phyloP scores from a whole-genome alignment of 1,140 invertebrate species.

The Potamilus streckersoni region DNA sequence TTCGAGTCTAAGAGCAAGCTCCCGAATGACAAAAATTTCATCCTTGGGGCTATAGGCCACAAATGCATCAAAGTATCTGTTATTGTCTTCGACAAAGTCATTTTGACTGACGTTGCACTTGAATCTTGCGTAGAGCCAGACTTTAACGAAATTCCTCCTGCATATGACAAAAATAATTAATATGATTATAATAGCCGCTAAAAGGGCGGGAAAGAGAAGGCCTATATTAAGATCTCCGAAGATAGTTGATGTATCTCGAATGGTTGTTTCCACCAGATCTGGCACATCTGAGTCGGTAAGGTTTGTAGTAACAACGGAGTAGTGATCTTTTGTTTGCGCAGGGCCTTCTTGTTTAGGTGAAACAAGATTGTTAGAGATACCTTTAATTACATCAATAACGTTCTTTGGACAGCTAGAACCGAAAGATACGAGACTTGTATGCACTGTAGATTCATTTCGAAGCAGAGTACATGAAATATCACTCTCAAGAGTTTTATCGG shows the following conservation, averaged over 20 bases:
- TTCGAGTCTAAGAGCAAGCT: constrained; percentile 24
- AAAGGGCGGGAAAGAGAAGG: constrained; percentile 21
- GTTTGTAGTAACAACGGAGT: background rate
- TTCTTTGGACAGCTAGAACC: too few relatives aligned
- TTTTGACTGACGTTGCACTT: constrained; percentile 8
- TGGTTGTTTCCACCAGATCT: background rate
- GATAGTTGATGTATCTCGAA: background rate
- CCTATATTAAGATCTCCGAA: background rate
- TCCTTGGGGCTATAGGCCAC: constrained; percentile 20
- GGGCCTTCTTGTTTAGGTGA: background rate
- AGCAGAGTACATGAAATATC: constrained; percentile 4
- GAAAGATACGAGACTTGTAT: background rate
- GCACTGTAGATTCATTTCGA: background rate
- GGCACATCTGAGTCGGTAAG: background rate
- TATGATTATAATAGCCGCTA: constrained; percentile 11
- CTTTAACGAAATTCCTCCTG: constrained; percentile 18
- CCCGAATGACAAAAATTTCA: constrained; percentile 17
- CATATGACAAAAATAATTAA: constrained; percentile 11
- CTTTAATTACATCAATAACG: background rate
- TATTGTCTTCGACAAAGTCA: constrained; percentile 22
- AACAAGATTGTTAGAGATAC: background rate
- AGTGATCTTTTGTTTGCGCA: background rate
- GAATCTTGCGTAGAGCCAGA: constrained; percentile 26
- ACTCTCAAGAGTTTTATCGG: background rate
- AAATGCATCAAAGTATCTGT: constrained; percentile 24